phyloP scores from a whole-genome alignment of 2,797 vertebrate genomes.

The Cuculus canorus region DNA sequence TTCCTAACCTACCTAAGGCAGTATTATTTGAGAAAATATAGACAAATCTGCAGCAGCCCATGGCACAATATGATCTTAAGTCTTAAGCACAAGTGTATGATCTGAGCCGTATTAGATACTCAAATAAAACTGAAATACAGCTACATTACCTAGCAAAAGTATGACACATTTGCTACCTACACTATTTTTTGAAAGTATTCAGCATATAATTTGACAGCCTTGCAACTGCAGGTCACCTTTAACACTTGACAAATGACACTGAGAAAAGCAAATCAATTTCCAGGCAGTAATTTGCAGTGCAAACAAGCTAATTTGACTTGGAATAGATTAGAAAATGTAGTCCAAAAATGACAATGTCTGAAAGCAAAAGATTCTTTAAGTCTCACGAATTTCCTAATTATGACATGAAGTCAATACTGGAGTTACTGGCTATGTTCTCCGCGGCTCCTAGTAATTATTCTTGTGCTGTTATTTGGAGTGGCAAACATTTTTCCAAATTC shows the following conservation, averaged over 20 bases:
- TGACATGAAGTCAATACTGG: neutral
- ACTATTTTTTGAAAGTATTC: neutral
- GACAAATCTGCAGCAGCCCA: neutral
- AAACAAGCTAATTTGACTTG: constrained; percentile 9
- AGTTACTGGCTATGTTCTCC: neutral
- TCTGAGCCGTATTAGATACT: neutral
- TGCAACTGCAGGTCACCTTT: constrained; percentile 35
- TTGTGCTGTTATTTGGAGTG: neutral
- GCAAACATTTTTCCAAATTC: neutral
- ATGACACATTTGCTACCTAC: neutral
- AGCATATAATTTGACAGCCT: neutral
- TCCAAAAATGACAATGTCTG: neutral
- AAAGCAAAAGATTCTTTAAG: neutral
- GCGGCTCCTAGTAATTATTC: neutral
- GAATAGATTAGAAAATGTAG: constrained; percentile 21
- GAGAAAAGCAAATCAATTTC: neutral
- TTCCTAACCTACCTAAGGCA: neutral
- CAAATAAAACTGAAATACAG: neutral
- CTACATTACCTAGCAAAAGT: neutral
- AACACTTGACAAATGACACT: constrained; percentile 13
- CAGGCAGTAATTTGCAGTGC: neutral
- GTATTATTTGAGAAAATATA: neutral
- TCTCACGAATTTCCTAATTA: neutral
- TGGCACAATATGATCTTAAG: neutral
- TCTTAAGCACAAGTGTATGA: neutral